Evolutionary conservation across 2,113 vertebrate genomes (phyloP).

Genomic region (Aldabrachelys gigantea): DNA sequence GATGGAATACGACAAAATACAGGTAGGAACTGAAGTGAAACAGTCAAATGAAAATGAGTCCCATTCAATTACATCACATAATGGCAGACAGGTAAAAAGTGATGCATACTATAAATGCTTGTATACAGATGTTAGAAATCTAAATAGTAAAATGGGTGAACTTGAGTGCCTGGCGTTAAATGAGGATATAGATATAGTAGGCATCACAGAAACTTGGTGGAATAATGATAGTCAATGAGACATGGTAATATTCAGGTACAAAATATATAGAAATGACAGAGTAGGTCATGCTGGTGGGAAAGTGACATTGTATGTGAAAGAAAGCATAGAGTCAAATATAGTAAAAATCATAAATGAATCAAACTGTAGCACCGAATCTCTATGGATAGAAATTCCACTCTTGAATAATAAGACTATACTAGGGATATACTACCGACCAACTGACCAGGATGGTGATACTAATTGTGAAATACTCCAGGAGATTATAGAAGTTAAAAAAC

Average conservation of each 20-base stretch:
- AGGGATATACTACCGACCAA: neutral
- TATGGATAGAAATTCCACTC: neutral
- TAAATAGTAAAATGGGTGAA: neutral
- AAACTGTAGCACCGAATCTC: neutral
- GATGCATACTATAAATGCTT: neutral
- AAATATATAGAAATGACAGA: neutral
- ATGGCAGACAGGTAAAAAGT: no score
- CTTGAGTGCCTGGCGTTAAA: neutral
- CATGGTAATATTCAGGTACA: neutral
- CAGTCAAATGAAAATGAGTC: neutral
- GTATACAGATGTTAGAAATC: neutral
- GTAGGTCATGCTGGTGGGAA: neutral
- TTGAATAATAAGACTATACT: neutral
- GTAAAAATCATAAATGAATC: neutral
- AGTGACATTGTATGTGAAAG: neutral
- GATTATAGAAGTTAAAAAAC: neutral
- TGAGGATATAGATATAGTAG: neutral
- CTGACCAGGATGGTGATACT: neutral
- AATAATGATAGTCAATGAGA: neutral
- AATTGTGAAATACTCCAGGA: neutral
- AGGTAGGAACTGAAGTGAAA: neutral
- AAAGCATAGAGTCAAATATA: neutral
- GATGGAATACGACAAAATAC: neutral
- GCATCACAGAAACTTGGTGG: neutral
- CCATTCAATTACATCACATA: neutral